Evolutionary conservation across 2,113 vertebrate species (phyloP), one percentile per base, ranked within the genome.

Genomic region (Mirounga angustirostris): DNA sequence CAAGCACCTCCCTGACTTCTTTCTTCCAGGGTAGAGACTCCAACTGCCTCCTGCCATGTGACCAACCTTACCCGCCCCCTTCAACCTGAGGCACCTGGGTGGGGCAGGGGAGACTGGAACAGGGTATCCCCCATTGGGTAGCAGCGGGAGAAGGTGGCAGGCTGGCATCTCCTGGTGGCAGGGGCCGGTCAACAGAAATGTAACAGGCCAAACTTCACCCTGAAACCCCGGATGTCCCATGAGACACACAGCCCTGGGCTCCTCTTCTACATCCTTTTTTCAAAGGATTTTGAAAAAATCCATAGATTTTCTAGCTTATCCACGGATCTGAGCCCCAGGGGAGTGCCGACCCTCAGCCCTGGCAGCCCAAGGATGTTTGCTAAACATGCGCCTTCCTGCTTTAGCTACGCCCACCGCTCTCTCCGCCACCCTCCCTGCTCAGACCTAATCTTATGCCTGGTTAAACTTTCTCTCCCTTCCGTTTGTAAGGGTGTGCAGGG

Each of bases 371-470:
- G 94, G 84, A 79, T 71, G 40, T 79, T 95, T 86, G 89, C 96
- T 85, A 95, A 97, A 95, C 85, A 24, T 40, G 58, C 43, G 56
- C 54, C 93, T 98, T 93, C 93, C 58, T 79, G 59, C 95, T 97
- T 95, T 97, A 69, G 73, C 95, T 95, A 97, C 22, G 50, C 95
- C 30, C 6, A 0, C 43, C 4, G 4, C 93, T 46, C 63, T 83
- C 84, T 90, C 94, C 7, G 82, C 80, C 89, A 8, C 89, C 86
- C 71, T 11, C 95, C 63, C 4, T 61, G 98, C 96, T 97, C 96
- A 96, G 96, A 97, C 97, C 97, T 98, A 54, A 98, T 98, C 98
- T 98, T 89, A 58, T 96, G 98, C 97, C 98, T 98, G 98, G 98
- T 98, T 98, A 98, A 98, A 98, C 97, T 98, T 93, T 46, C 43